Percentiles rank a stretch among this genome's conserved stretches.
phyloP scores from a whole-genome alignment of 2,113 vertebrate genomes.

The Muscicapa adusta region DNA sequence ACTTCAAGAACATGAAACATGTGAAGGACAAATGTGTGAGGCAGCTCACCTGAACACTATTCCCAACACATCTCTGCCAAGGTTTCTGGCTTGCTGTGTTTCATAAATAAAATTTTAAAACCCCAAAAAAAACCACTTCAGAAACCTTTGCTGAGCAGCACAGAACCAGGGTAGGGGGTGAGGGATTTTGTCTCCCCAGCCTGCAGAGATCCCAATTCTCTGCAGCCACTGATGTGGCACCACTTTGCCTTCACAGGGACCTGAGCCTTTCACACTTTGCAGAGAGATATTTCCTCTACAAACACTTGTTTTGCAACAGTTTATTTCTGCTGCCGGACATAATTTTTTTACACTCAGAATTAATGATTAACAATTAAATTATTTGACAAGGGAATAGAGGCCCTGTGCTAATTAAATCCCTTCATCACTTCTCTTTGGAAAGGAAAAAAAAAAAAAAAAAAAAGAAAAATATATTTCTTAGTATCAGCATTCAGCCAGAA shows the following conservation, averaged over 20 bases:
- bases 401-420: conserved; percentile 31
- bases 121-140: not conserved
- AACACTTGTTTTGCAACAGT: not conserved
- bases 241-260: not conserved
- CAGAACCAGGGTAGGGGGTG: not conserved
- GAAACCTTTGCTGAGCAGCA: not conserved
- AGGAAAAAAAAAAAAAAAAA: not conserved
- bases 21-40: not conserved
- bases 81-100: not conserved
- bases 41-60: not conserved
- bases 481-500: conserved; percentile 15
- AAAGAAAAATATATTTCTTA: not conserved
- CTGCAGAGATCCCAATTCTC: not conserved
- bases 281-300: not conserved
- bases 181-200: not conserved
- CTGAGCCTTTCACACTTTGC: not conserved
- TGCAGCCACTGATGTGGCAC: not conserved
- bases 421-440: not conserved
- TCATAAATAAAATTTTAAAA: not conserved
- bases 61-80: not conserved
- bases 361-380: conserved; percentile 50
- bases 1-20: not conserved
- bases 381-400: conserved; percentile 20
- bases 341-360: not conserved
- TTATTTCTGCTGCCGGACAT: not conserved